Percentiles rank a stretch among this genome's conserved stretches.
Conservation (phyloP, 1,140 invertebrate genomes). For the Galendromus occidentalis region DNA sequence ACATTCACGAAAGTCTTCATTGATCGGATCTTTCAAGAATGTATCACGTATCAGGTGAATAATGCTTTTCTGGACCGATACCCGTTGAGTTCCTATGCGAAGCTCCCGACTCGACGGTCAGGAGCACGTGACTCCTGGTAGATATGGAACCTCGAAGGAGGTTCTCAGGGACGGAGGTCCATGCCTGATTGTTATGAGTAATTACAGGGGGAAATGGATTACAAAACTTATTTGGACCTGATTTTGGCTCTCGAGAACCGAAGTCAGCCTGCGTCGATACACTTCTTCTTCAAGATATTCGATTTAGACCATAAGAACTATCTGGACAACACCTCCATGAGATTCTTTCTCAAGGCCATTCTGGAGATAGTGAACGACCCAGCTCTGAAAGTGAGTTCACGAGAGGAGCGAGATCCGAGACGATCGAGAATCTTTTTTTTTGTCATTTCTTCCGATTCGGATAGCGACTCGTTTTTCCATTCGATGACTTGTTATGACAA, state of each 20-base stretch:
- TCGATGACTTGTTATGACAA: no score
- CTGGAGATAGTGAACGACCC: slow-evolving; percentile 25
- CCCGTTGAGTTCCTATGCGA: no score
- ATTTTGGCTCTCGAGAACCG: slow-evolving; percentile 80
- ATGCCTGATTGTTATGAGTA: slow-evolving; percentile 11
- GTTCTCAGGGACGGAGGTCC: no score
- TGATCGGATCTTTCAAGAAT: slow-evolving; percentile 82
- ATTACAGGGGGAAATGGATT: slow-evolving; percentile 39
- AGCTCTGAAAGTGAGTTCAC: background rate
- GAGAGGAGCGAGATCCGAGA: no score
- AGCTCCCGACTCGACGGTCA: no score
- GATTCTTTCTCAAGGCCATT: slow-evolving; percentile 65
- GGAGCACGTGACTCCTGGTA: no score
- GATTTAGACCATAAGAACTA: slow-evolving; percentile 74
- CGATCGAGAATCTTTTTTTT: no score
- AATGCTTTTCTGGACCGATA: no score
- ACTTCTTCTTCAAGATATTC: slow-evolving; percentile 76
- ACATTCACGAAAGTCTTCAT: slow-evolving; percentile 78
- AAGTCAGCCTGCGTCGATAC: slow-evolving; percentile 66
- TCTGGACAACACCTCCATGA: slow-evolving; percentile 67
- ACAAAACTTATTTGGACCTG: slow-evolving; percentile 88
- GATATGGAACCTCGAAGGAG: no score
- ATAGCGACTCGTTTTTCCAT: no score
- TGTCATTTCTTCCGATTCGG: no score
- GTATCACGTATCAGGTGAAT: slow-evolving; percentile 74